Percentiles rank a stretch among this genome's conserved stretches.
Conservation (phyloP, 92 coral and sea anemone species). For the Zoanthus gigantus region DNA sequence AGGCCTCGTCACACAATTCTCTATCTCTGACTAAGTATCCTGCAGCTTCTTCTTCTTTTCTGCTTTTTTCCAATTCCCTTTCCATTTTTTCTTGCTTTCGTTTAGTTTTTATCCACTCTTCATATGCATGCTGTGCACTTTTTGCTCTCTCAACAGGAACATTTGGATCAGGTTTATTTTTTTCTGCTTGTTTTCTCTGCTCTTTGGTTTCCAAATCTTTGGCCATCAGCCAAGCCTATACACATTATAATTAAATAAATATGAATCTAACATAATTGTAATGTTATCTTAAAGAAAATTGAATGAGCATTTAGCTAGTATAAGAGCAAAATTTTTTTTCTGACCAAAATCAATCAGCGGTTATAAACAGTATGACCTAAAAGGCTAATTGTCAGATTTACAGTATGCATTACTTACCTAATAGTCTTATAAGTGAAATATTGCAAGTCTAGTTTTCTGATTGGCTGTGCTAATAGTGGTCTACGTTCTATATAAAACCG, state of each 20-base stretch:
- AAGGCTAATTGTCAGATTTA: no score
- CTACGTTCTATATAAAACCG: no score
- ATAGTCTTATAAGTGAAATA: no score
- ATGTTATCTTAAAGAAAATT: neutral
- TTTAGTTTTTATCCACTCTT: conserved; percentile 80
- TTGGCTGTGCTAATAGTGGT: no score
- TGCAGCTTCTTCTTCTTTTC: conserved; percentile 87
- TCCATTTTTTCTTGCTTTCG: conserved; percentile 71
- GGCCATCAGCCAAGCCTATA: conserved; percentile 91
- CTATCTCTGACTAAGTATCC: conserved; percentile 91
- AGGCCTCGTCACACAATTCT: conserved; percentile 94
- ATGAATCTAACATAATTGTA: neutral
- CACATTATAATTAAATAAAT: neutral
- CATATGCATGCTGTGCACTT: conserved; percentile 79
- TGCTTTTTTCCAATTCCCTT: conserved; percentile 70
- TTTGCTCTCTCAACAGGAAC: conserved; percentile 35
- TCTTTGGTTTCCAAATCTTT: conserved; percentile 84
- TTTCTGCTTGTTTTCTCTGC: conserved; percentile 58
- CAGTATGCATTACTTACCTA: no score
- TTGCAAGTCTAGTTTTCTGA: no score
- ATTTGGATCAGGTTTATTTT: conserved; percentile 68
- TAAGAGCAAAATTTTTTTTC: no score
- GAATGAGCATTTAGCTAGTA: no score
- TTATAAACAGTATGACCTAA: no score
- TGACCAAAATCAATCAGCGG: no score